Base-by-base conservation (phyloP, 2,113 vertebrate species). In the Mustela nigripes region DNA sequence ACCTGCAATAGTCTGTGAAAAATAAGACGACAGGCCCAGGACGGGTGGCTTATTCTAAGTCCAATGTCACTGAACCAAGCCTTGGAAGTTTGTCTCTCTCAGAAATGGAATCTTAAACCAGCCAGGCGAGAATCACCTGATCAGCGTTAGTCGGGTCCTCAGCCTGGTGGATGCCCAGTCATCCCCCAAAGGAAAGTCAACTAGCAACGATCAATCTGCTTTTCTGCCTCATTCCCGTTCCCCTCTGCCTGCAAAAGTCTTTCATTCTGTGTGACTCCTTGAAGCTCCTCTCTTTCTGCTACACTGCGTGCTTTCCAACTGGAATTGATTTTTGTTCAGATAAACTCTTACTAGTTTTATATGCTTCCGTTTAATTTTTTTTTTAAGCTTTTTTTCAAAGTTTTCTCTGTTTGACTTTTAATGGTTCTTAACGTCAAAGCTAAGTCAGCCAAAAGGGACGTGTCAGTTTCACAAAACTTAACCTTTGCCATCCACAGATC, bases 161-260 rank as follows among this genome's bases (percentile, higher is more conserved):
- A 4, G 8, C 45, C 45, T 50, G 76, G 4, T 4, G 16, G 45
- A 10, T 4, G 7, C 26, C 28, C 4, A 31, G 45, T 19, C 26
- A 5, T 53, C 26, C 76, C 76, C 76, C 18, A 11, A 31, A 19
- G 76, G 16, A 50, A 78, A 31, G 45, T 31, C 28, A 19, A 10
- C 45, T 3, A 15, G 1, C 28, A 31, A 19, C 2, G 4, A 4
- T 28, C 15, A 16, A 2, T 2, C 28, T 78, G 45, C 39, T 28
- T 67, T n/a, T 67, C 42, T 16, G 14, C 42, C 74, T 48, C 6
- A 4, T 19, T 48, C 26, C 76, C 10, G 9, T 19, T 50, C 45
- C n/a, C 50, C 36, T 81, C 53, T 58, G 53, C 21, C 53, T 36
- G 4, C 15, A 9, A 58, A 81, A 12, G 79, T 36, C 50, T 56